These are phyloP conservation scores for Chalcis sispes DNA, from an alignment of 2,888 invertebrate species.

Conservation along the genomic window DNA sequence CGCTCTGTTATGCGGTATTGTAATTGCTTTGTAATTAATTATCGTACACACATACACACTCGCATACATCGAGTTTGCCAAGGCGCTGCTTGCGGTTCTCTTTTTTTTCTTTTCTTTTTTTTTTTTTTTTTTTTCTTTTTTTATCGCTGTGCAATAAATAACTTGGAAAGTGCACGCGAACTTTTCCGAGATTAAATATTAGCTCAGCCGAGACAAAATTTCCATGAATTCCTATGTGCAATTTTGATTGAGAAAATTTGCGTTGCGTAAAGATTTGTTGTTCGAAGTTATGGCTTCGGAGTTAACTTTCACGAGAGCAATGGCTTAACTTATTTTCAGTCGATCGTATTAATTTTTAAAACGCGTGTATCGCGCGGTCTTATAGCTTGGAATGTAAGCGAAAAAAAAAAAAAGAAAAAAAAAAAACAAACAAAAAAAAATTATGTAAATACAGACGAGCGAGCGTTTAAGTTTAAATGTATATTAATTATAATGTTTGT, in stretches of 20 bases:
- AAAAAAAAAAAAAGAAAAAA: neutral
- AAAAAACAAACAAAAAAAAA: neutral
- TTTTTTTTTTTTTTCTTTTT: too few species aligned
- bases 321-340: slow-evolving; percentile 23
- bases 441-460: neutral
- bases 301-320: slow-evolving; percentile 29
- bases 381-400: too few species aligned
- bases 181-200: slow-evolving; percentile 28
- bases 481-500: too few species aligned
- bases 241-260: slow-evolving; percentile 49
- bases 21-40: too few species aligned
- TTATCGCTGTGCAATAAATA: neutral
- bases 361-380: too few species aligned
- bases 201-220: slow-evolving; percentile 9
- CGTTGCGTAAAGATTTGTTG: slow-evolving; percentile 44
- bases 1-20: too few species aligned
- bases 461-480: neutral
- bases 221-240: slow-evolving; percentile 32
- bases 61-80: neutral
- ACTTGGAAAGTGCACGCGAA: slow-evolving; percentile 19
- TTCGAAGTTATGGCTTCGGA: slow-evolving; percentile 23
- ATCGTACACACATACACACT: neutral
- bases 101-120: neutral
- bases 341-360: neutral
- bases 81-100: neutral